Conservation (phyloP, 2,888 invertebrate species). For the Dasysyrphus tricinctus region DNA sequence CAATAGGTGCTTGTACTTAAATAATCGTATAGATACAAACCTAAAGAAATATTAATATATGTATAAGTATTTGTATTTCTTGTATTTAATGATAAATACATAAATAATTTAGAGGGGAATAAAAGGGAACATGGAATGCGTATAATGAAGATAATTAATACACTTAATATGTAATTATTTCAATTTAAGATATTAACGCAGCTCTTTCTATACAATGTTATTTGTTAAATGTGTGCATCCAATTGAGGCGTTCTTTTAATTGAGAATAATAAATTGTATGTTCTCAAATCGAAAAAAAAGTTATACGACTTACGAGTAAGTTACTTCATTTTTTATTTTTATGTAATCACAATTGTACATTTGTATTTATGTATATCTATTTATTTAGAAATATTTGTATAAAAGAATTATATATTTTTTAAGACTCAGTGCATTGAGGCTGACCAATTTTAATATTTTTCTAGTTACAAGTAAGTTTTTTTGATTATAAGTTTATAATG, state of each 20-base stretch:
- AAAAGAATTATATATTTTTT: no score
- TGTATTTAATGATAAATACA: constrained; percentile 35
- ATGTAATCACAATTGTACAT: background rate
- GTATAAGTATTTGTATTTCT: background rate
- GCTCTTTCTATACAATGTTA: background rate
- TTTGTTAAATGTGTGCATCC: constrained; percentile 1
- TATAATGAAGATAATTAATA: constrained; percentile 79
- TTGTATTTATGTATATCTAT: no score
- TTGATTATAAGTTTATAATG: no score
- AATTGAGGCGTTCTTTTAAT: constrained; percentile 11
- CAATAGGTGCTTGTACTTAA: constrained; percentile 3
- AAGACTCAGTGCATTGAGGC: no score
- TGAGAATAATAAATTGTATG: background rate
- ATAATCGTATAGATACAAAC: background rate
- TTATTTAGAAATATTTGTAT: no score
- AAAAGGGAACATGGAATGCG: constrained; percentile 40
- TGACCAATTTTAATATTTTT: no score
- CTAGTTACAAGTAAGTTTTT: no score
- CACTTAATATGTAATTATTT: constrained; percentile 82
- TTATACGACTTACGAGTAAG: background rate
- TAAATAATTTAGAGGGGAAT: constrained; percentile 5
- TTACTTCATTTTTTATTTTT: background rate
- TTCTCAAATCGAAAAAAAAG: background rate
- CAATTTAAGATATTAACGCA: constrained; percentile 78
- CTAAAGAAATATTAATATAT: background rate